Percentiles rank a stretch among this genome's conserved stretches.
Evolutionary conservation across 2,797 vertebrate genomes (phyloP).

Genomic region (Coregonus suidteri): DNA sequence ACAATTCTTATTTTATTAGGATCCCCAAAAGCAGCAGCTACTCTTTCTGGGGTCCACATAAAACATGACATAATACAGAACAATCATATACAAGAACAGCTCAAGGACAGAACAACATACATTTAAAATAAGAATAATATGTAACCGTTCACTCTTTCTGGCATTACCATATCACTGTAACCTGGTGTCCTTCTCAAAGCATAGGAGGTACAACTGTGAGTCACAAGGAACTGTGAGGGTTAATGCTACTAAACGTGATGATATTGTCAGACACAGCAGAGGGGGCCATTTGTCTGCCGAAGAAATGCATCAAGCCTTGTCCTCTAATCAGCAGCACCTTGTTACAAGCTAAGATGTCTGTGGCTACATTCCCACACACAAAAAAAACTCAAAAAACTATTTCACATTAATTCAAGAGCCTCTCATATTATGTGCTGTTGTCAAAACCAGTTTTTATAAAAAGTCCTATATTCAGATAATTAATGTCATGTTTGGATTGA

Average conservation of each 20-base stretch:
- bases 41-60: too few species aligned
- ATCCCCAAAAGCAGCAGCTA: too few species aligned
- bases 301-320: conserved; percentile 11
- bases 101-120: neutral
- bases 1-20: too few species aligned
- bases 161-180: neutral
- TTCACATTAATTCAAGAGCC: too few species aligned
- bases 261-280: neutral
- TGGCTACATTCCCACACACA: too few species aligned
- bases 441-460: too few species aligned
- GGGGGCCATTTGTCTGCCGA: conserved; percentile 11
- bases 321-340: neutral
- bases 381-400: too few species aligned
- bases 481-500: too few species aligned
- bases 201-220: neutral
- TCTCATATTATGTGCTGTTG: too few species aligned
- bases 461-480: too few species aligned
- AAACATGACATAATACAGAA: too few species aligned
- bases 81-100: too few species aligned
- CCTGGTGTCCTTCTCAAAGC: neutral
- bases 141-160: neutral
- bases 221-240: neutral
- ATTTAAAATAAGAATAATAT: neutral
- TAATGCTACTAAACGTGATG: neutral
- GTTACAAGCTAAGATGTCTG: neutral